Evolutionary conservation across 2,113 vertebrate species (phyloP).

Genomic region (Eurypyga helias): DNA sequence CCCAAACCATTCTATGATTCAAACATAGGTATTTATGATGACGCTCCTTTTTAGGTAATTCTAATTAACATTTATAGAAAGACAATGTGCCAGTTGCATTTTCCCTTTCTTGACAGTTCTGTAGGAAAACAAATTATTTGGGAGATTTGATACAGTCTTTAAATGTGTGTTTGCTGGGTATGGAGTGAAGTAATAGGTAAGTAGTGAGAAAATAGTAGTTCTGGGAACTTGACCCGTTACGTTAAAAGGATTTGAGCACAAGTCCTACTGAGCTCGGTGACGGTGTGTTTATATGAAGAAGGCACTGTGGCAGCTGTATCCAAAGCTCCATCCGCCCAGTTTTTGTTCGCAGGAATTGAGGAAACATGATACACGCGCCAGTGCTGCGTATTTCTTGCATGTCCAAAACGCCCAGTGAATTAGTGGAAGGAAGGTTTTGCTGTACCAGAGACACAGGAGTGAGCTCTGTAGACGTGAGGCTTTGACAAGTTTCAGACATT

Average conservation of each 20-base stretch:
- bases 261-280: neutral
- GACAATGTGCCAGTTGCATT: neutral
- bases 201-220: neutral
- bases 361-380: neutral
- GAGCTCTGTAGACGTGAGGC: neutral
- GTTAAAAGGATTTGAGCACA: neutral
- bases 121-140: neutral
- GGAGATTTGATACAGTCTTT: neutral
- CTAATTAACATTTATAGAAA: neutral
- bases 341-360: neutral
- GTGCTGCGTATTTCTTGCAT: neutral
- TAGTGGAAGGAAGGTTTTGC: neutral
- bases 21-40: neutral
- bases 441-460: neutral
- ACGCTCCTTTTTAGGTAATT: neutral
- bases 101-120: neutral
- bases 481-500: neutral
- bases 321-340: neutral
- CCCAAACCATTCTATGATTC: too few relatives aligned
- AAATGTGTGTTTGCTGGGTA: neutral
- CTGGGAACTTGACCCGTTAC: neutral
- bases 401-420: neutral
- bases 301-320: neutral
- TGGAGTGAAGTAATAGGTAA: neutral
- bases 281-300: neutral